Base-by-base conservation (phyloP, 2,888 invertebrate species). In the Drosophila austrosaltans region DNA sequence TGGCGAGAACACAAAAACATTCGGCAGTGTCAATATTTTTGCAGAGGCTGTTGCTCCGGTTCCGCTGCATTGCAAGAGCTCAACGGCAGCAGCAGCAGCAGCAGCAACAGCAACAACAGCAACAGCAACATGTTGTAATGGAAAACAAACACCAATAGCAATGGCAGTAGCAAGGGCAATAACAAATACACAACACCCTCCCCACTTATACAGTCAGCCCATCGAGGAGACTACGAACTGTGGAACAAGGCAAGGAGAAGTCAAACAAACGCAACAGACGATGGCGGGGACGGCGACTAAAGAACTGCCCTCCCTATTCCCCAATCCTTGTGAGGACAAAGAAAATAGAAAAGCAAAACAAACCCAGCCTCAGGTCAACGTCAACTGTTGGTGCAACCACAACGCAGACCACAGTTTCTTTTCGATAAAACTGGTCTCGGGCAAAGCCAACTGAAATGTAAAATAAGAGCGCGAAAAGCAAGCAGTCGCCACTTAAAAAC, bases 1-100 rank as follows among this genome's bases (percentile, higher is more conserved):
- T 60, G 59, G 40, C 20, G 53, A 48, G 63, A 53, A 60, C 68
- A 53, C 62, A 61, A 70, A 63, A 79, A 67, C 63, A 58, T 72
- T 72, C 57, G 67, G 3, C 53, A 78, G 61, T 77, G 79, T 80
- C 81, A 80, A 80, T 81, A 80, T 80, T 80, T 71, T 81, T 62
- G 58, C 65, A 36, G 32, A 69, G 71, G 69, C 60, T 77, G 81
- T 67, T 71, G 72, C 63, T 63, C 64, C 28, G 58, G 28, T 22
- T 60, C 58, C 12, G 40, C 60, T 56, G 44, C 25, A 58, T 25
- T 48, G 48, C 48, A 3, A 48, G 22, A 48, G 48, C 48, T 48
- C 48, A 48, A 12, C 22, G 4, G 48, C 20, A 20, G 44, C 20
- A 44, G 42, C 48, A 63, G 39, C 59, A 66, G 56, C 69, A 79